Evolutionary conservation across 2,888 invertebrate species (phyloP).

Genomic region (Brachyptera risi): DNA sequence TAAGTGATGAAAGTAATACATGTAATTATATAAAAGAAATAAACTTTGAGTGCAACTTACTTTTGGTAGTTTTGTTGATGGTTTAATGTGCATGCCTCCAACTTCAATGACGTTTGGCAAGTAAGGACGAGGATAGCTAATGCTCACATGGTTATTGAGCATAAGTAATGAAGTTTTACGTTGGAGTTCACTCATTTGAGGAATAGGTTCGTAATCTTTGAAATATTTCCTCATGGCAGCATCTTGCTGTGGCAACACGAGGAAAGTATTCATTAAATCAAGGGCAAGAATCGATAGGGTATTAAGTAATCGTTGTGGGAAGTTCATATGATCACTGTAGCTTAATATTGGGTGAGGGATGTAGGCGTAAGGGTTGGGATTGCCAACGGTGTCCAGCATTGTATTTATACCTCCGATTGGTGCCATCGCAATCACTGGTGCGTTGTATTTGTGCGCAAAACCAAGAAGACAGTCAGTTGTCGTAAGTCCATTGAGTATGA

Average conservation of each 20-base stretch:
- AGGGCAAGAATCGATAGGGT: slow-evolving; percentile 22
- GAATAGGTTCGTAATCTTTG: background rate
- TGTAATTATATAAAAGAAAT: too few relatives aligned
- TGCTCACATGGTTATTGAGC: slow-evolving; percentile 42
- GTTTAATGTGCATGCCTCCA: slow-evolving; percentile 39
- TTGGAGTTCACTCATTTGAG: background rate
- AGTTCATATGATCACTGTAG: slow-evolving; percentile 30
- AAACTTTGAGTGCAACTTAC: too few relatives aligned
- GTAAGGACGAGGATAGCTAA: slow-evolving; percentile 41
- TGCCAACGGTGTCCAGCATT: slow-evolving; percentile 24
- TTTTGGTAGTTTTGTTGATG: slow-evolving; percentile 36
- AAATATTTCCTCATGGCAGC: slow-evolving; percentile 3
- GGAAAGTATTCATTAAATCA: background rate
- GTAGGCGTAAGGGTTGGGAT: slow-evolving; percentile 34
- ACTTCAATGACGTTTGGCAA: slow-evolving; percentile 41
- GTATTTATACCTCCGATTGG: background rate
- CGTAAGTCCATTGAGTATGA: slow-evolving; percentile 35
- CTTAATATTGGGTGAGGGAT: slow-evolving; percentile 35
- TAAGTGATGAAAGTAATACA: too few relatives aligned
- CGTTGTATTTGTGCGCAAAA: slow-evolving; percentile 35
- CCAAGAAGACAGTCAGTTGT: slow-evolving; percentile 37
- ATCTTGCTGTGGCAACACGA: background rate
- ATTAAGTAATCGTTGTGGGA: slow-evolving; percentile 36
- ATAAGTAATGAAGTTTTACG: background rate
- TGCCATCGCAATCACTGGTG: slow-evolving; percentile 33